Conservation (phyloP, 1,140 invertebrate genomes). For the Ladona fulva region DNA sequence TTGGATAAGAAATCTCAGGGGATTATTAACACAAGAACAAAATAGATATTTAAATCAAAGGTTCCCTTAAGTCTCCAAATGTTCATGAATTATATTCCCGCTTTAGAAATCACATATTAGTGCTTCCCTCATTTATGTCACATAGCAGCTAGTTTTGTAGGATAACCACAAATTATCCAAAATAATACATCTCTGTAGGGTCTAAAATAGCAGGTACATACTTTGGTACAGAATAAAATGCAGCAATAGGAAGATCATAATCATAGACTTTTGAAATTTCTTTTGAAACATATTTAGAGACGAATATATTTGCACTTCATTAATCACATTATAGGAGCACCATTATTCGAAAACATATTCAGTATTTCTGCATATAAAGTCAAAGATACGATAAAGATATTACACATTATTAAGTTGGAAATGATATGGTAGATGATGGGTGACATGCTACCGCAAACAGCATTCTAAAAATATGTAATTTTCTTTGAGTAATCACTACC, state of each 20-base stretch:
- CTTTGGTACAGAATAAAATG: background rate
- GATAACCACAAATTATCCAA: background rate
- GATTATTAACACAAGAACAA: too few species aligned
- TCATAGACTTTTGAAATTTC: background rate
- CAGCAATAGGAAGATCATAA: background rate
- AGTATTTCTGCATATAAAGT: background rate
- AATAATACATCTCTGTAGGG: background rate
- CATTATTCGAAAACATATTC: background rate
- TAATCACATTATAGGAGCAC: slow-evolving; percentile 2
- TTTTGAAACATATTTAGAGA: background rate
- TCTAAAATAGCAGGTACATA: background rate
- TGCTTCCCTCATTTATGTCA: too few species aligned
- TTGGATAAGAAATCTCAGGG: too few species aligned
- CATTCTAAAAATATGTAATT: slow-evolving; percentile 2
- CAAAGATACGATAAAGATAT: background rate
- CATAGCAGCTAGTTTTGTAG: background rate
- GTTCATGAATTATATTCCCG: too few species aligned
- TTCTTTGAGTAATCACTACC: background rate
- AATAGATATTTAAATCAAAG: too few species aligned
- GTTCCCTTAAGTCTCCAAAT: too few species aligned
- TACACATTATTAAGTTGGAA: background rate
- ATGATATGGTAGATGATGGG: slow-evolving; percentile 9
- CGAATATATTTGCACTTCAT: slow-evolving; percentile 1
- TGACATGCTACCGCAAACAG: background rate
- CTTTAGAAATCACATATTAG: too few species aligned